phyloP scores from a whole-genome alignment of 1,140 invertebrate genomes.

The Bombus huntii region DNA sequence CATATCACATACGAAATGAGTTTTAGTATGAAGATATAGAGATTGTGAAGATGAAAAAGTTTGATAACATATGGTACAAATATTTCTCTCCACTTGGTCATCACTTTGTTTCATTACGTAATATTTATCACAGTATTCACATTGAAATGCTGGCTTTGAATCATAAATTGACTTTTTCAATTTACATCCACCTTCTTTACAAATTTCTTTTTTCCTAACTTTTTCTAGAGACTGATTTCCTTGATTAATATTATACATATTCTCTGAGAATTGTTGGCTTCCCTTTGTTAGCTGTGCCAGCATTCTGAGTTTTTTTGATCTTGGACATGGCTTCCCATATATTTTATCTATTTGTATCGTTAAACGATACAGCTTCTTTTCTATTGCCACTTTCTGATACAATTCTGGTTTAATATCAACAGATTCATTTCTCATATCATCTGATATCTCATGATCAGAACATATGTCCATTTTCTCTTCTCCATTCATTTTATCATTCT shows the following conservation, averaged over 20 bases:
- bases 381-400: constrained; percentile 6
- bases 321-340: constrained; percentile 64
- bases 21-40: constrained; percentile 67
- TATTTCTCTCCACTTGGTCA: constrained; percentile 4
- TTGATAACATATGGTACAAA: constrained; percentile 63
- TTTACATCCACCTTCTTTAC: constrained; percentile 53
- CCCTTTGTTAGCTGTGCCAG: constrained; percentile 23
- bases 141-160: constrained; percentile 54
- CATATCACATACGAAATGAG: constrained; percentile 73
- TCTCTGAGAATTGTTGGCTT: neutral
- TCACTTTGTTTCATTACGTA: constrained; percentile 39
- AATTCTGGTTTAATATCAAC: neutral
- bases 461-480: constrained; percentile 20
- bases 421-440: constrained; percentile 12
- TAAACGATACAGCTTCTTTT: constrained; percentile 68
- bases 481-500: constrained; percentile 27
- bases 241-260: neutral
- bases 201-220: constrained; percentile 22
- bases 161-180: constrained; percentile 54
- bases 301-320: constrained; percentile 47
- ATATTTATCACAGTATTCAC: constrained; percentile 58
- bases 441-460: neutral
- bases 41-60: constrained; percentile 56
- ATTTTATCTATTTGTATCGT: constrained; percentile 78
- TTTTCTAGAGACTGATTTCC: constrained; percentile 8